phyloP scores from a whole-genome alignment of 2,888 invertebrate species.

The Caenorhabditis wallacei region DNA sequence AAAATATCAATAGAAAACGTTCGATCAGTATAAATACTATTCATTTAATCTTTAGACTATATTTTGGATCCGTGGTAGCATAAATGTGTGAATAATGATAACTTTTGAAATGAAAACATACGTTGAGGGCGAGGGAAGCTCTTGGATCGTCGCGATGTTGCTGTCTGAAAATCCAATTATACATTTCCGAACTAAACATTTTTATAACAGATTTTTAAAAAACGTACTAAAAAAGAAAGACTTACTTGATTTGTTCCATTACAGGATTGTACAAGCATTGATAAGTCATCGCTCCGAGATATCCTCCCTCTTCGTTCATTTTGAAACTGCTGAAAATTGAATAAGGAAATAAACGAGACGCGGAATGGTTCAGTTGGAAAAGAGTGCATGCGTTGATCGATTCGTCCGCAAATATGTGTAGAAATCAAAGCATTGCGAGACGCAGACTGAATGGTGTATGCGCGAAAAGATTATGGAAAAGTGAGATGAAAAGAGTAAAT shows the following conservation, averaged over 20 bases:
- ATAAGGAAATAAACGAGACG: not conserved
- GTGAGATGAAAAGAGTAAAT: constrained; percentile 32
- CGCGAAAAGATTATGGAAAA: constrained; percentile 30
- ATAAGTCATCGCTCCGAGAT: constrained; percentile 81
- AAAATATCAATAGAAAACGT: not conserved
- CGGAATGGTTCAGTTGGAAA: constrained; percentile 22
- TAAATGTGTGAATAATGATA: no score
- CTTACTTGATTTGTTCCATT: constrained; percentile 75
- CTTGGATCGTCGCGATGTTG: constrained; percentile 69
- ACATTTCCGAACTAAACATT: not conserved
- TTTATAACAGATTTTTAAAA: not conserved
- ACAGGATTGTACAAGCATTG: constrained; percentile 79
- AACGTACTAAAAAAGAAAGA: not conserved
- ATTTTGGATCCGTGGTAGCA: no score
- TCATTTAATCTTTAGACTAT: no score
- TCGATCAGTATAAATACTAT: no score
- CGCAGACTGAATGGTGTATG: constrained; percentile 32
- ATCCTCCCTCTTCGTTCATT: constrained; percentile 79
- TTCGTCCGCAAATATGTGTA: constrained; percentile 42
- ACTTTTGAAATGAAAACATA: no score
- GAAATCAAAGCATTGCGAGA: constrained; percentile 38
- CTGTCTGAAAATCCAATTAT: constrained; percentile 38
- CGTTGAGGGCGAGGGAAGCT: constrained; percentile 75
- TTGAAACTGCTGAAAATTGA: constrained; percentile 51
- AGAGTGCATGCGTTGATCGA: constrained; percentile 23